Base-by-base conservation (phyloP, 2,797 vertebrate genomes). In the Lagodon rhomboides region DNA sequence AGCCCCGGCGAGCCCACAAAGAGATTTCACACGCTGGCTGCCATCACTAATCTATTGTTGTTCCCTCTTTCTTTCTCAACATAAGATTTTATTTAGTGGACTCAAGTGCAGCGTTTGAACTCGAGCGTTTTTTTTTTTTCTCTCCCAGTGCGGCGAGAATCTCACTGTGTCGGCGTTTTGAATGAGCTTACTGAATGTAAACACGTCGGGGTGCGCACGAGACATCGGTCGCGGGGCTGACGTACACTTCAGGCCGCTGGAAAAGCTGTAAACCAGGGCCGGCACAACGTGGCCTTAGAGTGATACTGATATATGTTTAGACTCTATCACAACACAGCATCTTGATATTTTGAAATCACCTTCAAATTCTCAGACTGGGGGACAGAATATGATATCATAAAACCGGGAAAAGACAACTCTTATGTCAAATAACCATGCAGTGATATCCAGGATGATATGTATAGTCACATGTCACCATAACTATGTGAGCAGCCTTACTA, bases 11-110 rank as follows among this genome's bases (percentile, higher is more conserved):
- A 83, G 77, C 72, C 84, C 68, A 89, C 89, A 89, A 89, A 88
- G 87, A 90, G 80, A 91, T 92, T 91, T 90, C 85, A 82, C 90
- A 91, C 86, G 41, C 88, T 74, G 80, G 84, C 87, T 89, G 90
- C 84, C 88, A 80, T 91, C 46, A 86, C 88, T 91, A 89, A 92
- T 91, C 88, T 89, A 83, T 88, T 89, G 88, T 86, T 55, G 76
- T 83, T 78, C 78, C n/a, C 30, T 67, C 61, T 78, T 61, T 87
- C 60, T 83, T 69, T 82, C 55, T 41, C 75, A 34, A 54, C 69
- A 23, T 70, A 79, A 84, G 77, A 87, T 91, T 90, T 87, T 75
- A 82, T 84, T 86, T 86, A 85, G 82, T 77, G 85, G 85, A 82
- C 88, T 82, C 43, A 12, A 89, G 85, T 74, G 85, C 77, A n/a